Evolutionary conservation across 2,888 invertebrate species (phyloP), one percentile per base, ranked within the genome.

Genomic region (Phengaris arion): DNA sequence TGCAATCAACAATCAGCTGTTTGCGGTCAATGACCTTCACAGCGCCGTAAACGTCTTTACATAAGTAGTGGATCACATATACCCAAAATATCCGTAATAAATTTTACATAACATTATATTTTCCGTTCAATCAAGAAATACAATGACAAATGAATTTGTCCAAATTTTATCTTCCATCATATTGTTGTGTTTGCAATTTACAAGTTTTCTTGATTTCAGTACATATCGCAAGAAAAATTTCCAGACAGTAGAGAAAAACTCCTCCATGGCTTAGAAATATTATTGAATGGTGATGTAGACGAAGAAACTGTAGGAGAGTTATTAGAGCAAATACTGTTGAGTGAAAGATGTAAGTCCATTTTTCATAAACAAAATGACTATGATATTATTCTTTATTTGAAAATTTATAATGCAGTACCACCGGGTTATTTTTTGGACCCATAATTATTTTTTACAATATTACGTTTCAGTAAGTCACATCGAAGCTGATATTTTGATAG

Each of bases 401-500:
- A 52, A 12, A 75, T 15, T 48, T 13, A 68, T 12, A 1, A 6
- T 59, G 22, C 5, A 22, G 52, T 35, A 54, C 22, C 12, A 70
- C 72, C 35, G 52, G 72, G 72, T 35, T 9, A 15, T 7, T 35
- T 51, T 35, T 54, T 35, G 72, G 22, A 35, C 12, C 54, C 13
- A 22, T 72, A 54, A 2, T 72, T 22, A 22, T 22, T 22, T 13
- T 35, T 54, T 52, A 13, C 10, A 22, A 52, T 12, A 13, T 54
- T 76, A 79, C 70, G 51, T 89, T 89, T 76, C 82, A 90, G 90
- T 81, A 0, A 81, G 80, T 64, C 80, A 82, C 12, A 83, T 86
- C 0, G 86, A 85, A 0, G 75, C 87, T 7, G 85, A 89, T 2
- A 78, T 90, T 69, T 76, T 84, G 0, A 81, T 84, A 7, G 81